These are phyloP conservation scores for Semotilus atromaculatus DNA, from an alignment of 2,797 vertebrate genomes.

Conservation along the genomic window DNA sequence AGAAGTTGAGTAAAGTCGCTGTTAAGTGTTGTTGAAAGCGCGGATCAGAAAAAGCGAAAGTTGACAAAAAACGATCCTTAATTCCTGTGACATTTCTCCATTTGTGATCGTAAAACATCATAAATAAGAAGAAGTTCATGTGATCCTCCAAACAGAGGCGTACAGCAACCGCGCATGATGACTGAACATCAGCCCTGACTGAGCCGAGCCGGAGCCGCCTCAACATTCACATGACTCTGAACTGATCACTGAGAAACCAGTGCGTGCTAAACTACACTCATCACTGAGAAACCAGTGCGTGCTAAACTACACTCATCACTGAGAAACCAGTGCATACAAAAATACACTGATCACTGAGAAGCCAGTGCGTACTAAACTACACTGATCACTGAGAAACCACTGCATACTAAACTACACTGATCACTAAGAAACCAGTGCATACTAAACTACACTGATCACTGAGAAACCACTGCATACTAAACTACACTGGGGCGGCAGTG, in stretches of 20 bases:
- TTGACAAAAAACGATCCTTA: background rate
- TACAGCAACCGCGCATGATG: constrained; percentile 29
- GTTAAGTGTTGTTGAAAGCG: background rate
- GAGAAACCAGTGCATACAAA: background rate
- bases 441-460: background rate
- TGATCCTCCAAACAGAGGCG: background rate
- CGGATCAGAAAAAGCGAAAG: background rate
- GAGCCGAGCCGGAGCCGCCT: constrained; percentile 7
- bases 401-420: background rate
- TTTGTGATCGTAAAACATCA: background rate
- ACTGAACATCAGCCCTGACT: constrained; percentile 13
- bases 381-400: background rate
- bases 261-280: background rate
- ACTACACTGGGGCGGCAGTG: too few relatives aligned
- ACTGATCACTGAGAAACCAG: background rate
- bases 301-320: background rate
- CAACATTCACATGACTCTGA: background rate
- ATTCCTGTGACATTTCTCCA: background rate
- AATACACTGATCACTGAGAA: background rate
- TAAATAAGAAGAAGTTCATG: background rate
- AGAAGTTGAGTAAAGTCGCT: constrained; percentile 5
- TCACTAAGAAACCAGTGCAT: background rate
- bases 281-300: background rate
- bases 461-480: background rate
- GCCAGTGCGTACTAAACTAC: background rate